phyloP scores from a whole-genome alignment of 2,888 invertebrate genomes.

The Drosophila recens region DNA sequence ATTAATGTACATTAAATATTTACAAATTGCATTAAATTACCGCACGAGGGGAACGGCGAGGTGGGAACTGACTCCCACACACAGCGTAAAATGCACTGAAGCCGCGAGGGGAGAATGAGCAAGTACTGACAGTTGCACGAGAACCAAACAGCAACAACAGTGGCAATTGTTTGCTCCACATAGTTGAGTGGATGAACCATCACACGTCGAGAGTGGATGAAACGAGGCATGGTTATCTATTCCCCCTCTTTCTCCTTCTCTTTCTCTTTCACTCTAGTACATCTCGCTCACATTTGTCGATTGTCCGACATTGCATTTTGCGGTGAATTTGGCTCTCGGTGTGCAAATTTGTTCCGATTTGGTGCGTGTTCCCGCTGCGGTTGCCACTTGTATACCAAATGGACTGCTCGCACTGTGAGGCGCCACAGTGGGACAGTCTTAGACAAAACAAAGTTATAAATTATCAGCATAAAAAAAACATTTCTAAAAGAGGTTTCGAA shows the following conservation, averaged over 20 bases:
- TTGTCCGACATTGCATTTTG: conserved; percentile 51
- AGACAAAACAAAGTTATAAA: neutral
- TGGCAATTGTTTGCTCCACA: conserved; percentile 47
- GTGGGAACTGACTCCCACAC: conserved; percentile 18
- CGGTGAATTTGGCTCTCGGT: conserved; percentile 46
- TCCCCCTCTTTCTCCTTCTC: neutral
- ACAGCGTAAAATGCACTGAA: conserved; percentile 26
- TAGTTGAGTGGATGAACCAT: conserved; percentile 27
- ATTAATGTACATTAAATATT: conserved; percentile 78
- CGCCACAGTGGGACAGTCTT: conserved; percentile 18
- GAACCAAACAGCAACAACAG: neutral
- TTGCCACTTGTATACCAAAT: conserved; percentile 52
- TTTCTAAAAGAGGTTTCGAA: too few species aligned
- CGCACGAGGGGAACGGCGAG: conserved; percentile 6
- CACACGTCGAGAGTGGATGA: conserved; percentile 8
- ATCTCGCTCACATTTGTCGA: neutral
- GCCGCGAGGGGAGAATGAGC: neutral
- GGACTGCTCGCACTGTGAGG: conserved; percentile 15
- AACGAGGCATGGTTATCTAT: conserved; percentile 21
- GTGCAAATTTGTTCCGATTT: conserved; percentile 68
- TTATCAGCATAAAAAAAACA: too few species aligned
- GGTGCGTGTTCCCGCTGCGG: conserved; percentile 63
- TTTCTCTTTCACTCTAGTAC: neutral
- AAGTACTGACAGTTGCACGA: neutral
- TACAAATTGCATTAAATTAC: conserved; percentile 75